Base-by-base conservation (phyloP, 2,888 invertebrate genomes). In the Calameuta idolon region DNA sequence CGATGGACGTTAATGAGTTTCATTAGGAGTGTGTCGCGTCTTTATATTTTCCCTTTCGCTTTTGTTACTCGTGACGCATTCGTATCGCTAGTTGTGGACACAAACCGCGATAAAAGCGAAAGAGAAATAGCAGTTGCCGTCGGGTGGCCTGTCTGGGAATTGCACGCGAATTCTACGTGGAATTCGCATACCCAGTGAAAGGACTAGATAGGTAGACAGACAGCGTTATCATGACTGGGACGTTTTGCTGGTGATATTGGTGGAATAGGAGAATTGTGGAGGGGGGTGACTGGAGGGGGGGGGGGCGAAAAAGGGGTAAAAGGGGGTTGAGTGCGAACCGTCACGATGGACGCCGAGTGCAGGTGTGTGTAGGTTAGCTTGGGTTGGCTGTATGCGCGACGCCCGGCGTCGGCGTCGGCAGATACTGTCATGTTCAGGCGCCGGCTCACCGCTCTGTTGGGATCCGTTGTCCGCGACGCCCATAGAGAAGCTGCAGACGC, bases 341-440 rank as follows among this genome's bases (percentile, higher is more conserved):
- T 23, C 12, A 71, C 33, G 55, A 76, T 68, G 55, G 76, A 73
- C 74, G 77, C 76, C 74, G 23, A 9, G 55, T 55, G 55, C 23
- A 23, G 23, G 55, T 23, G 55, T 23, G 55, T 37, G 37, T 55
- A 55, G 55, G 55, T 55, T 55, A 55, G 23, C 55, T 55, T 23
- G 23, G 55, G 23, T 9, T 23, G 55, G 55, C 23, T 69, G 71
- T 40, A 37, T 23, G 71, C 73, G 71, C 81, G 83, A 75, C 82
- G 81, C 81, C 83, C 83, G 85, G 77, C 86, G 86, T 85, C 84
- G 86, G 79, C 83, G 88, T 86, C 84, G 85, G 81, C 82, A 86
- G 89, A 89, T 89, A 89, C 86, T 89, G 89, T 90, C 89, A 89
- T 83, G 85, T 87, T 85, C 87, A 86, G 86, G 78, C 88, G 87